phyloP scores from a whole-genome alignment of 2,888 invertebrate species.

The Heliconius sara region DNA sequence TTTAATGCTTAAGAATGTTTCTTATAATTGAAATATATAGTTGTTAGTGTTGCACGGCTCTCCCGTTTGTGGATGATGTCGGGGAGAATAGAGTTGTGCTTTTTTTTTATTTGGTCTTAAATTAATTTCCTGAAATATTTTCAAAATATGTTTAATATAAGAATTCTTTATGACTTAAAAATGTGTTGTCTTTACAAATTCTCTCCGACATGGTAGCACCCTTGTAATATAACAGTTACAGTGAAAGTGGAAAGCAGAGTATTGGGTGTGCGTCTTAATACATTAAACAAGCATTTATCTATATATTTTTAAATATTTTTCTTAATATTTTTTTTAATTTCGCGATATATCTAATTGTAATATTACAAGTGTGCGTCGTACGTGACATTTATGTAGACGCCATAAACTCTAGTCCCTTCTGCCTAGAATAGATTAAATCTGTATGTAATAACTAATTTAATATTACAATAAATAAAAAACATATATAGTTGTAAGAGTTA shows the following conservation, averaged over 20 bases:
- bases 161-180: neutral
- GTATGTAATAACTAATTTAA: conserved; percentile 68
- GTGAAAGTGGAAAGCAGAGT: neutral
- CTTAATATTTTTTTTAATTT: conserved; percentile 38
- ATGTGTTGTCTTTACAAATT: neutral
- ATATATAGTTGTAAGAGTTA: conserved; percentile 67
- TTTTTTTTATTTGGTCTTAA: neutral
- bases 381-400: conserved; percentile 66
- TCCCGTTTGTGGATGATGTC: conserved; percentile 6
- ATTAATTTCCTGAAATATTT: neutral
- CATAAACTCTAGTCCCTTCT: conserved; percentile 80
- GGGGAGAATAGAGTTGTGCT: neutral
- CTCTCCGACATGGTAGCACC: conserved; percentile 15
- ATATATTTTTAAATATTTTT: conserved; percentile 18
- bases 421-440: conserved; percentile 67
- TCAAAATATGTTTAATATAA: neutral
- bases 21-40: conserved; percentile 33
- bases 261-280: neutral
- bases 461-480: conserved; percentile 51
- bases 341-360: conserved; percentile 46
- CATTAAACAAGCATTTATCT: conserved; percentile 27
- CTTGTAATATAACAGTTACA: conserved; percentile 41
- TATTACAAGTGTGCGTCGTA: conserved; percentile 19
- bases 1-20: conserved; percentile 43
- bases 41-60: conserved; percentile 46